phyloP scores from a whole-genome alignment of 2,797 vertebrate genomes.

The Monodelphis domestica region DNA sequence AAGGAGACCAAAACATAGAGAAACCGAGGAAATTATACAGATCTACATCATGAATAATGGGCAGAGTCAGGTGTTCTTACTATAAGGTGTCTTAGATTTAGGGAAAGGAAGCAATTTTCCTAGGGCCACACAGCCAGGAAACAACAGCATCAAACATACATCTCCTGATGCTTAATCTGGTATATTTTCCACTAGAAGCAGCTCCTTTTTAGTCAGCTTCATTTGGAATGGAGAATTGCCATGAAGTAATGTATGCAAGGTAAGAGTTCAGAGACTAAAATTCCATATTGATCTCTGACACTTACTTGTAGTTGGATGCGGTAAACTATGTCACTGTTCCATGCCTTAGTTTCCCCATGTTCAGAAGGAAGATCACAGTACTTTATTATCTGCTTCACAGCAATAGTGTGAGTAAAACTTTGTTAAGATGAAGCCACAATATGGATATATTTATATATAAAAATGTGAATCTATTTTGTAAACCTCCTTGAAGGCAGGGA shows the following conservation, averaged over 20 bases:
- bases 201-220: neutral
- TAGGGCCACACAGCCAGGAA: neutral
- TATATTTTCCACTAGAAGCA: neutral
- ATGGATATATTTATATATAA: too few relatives aligned
- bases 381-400: neutral
- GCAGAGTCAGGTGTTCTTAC: neutral
- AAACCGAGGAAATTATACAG: neutral
- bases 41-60: neutral
- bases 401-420: neutral
- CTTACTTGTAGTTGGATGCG: neutral
- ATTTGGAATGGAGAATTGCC: neutral
- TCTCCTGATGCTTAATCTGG: neutral
- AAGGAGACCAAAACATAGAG: neutral
- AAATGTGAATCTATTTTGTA: neutral
- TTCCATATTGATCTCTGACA: neutral
- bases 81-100: neutral
- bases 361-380: neutral
- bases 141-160: neutral
- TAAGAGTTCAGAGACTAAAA: neutral
- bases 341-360: neutral
- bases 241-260: neutral
- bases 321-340: neutral
- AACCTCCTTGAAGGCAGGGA: neutral
- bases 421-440: neutral
- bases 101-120: neutral